Evolutionary conservation across 2,797 vertebrate species (phyloP).

Genomic region (Myoxocephalus aenaeus): DNA sequence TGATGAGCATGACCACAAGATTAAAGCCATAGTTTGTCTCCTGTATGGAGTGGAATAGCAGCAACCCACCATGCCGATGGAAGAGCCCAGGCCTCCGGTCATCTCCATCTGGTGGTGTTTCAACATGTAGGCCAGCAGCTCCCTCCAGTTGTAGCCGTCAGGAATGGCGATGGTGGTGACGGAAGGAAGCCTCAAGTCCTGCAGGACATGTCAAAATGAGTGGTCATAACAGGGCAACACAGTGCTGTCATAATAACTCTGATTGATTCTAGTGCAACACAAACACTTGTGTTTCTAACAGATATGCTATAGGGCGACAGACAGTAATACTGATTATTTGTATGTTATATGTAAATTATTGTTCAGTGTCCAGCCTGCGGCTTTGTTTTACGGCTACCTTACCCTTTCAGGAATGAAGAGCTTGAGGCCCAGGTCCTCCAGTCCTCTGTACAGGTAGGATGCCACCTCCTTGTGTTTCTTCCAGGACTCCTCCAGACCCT

Average conservation of each 20-base stretch:
- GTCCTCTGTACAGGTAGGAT: conserved; percentile 84
- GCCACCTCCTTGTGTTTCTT: conserved; percentile 85
- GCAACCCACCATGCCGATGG: conserved; percentile 87
- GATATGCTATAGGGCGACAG: background rate
- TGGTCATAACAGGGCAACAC: background rate
- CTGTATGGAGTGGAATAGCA: background rate
- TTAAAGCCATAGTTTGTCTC: background rate
- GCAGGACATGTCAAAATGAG: conserved; percentile 21
- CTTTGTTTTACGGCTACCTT: conserved; percentile 40
- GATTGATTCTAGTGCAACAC: background rate
- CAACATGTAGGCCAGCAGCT: conserved; percentile 88
- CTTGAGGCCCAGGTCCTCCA: conserved; percentile 89
- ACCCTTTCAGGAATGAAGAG: conserved; percentile 93
- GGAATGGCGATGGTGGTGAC: conserved; percentile 91
- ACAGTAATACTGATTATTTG: background rate
- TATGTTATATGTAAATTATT: background rate
- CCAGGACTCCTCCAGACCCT: conserved; percentile 95
- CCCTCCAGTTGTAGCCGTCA: conserved; percentile 89
- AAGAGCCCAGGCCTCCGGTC: conserved; percentile 92
- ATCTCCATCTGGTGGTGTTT: conserved; percentile 91
- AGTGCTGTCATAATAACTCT: background rate
- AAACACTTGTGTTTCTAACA: background rate
- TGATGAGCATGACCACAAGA: background rate
- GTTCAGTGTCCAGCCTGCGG: background rate
- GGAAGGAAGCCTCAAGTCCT: conserved; percentile 92